phyloP scores from a whole-genome alignment of 2,888 invertebrate genomes.

The Oxyscelio sp. region DNA sequence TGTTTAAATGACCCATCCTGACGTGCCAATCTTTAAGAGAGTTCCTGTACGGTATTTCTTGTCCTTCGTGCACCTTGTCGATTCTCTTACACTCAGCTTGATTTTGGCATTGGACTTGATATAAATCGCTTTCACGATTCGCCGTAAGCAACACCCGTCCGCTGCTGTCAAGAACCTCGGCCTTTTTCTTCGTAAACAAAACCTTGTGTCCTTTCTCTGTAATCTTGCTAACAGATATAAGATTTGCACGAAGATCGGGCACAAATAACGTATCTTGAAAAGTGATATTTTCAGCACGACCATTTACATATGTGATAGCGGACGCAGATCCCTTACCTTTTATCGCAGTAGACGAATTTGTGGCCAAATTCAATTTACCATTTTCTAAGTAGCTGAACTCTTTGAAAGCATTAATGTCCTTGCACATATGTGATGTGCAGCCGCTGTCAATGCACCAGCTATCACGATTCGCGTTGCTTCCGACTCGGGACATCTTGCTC shows the following conservation, averaged over 20 bases:
- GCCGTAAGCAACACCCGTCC: conserved; percentile 32
- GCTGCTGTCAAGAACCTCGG: conserved; percentile 39
- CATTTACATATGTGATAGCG: neutral
- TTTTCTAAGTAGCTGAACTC: neutral
- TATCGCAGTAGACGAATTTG: conserved; percentile 30
- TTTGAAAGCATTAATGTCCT: conserved; percentile 37
- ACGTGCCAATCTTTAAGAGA: too few species aligned
- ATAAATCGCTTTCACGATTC: conserved; percentile 11
- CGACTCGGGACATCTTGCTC: neutral
- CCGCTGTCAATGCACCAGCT: conserved; percentile 70
- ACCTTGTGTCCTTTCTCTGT: conserved; percentile 51
- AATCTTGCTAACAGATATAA: conserved; percentile 36
- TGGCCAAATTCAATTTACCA: conserved; percentile 52
- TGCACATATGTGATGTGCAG: conserved; percentile 64
- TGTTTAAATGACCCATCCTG: too few species aligned
- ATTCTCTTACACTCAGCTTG: neutral
- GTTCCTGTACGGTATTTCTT: too few species aligned
- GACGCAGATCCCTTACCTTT: conserved; percentile 47
- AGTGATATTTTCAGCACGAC: neutral
- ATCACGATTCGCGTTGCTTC: neutral
- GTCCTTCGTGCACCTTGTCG: too few species aligned
- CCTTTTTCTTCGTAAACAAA: conserved; percentile 40
- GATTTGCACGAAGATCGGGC: conserved; percentile 30
- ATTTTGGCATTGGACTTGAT: neutral
- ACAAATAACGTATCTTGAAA: conserved; percentile 20